Conservation (phyloP, 2,113 vertebrate species). For the Melospiza melodia region DNA sequence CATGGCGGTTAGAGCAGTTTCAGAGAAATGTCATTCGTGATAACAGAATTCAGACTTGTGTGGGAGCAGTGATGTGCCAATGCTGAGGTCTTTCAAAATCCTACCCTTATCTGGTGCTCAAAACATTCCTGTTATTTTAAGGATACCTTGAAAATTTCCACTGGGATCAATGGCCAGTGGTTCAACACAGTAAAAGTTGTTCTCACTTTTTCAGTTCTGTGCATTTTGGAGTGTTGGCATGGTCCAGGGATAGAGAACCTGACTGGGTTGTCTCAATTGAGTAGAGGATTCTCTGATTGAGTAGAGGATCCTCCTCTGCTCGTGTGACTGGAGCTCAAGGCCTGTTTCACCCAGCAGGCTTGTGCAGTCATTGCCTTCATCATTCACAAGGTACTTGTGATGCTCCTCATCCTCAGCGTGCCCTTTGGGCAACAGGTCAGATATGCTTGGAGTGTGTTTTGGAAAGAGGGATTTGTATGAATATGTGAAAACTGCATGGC, state of each 20-base stretch:
- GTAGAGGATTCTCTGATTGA: too few species aligned
- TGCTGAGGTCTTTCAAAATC: constrained; percentile 3
- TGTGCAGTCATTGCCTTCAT: background rate
- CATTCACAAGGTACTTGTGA: background rate
- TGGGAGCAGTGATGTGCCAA: background rate
- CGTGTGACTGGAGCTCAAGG: background rate
- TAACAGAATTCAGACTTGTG: constrained; percentile 3
- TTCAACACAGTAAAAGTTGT: background rate
- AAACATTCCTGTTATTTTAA: background rate
- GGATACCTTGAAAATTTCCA: background rate
- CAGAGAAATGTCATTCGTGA: constrained; percentile 16
- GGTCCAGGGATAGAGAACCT: background rate
- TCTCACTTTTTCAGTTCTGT: background rate
- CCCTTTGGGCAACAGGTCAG: background rate
- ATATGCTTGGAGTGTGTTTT: background rate
- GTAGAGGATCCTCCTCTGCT: background rate
- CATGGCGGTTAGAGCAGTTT: background rate
- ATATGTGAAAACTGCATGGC: background rate
- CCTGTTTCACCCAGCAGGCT: accelerated
- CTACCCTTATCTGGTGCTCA: background rate
- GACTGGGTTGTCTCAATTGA: background rate
- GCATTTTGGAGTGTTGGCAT: background rate
- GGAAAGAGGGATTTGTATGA: background rate
- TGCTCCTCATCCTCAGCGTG: background rate
- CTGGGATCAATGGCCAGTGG: background rate